phyloP scores from a whole-genome alignment of 2,888 invertebrate species.

The Lithophane semibrunnea region DNA sequence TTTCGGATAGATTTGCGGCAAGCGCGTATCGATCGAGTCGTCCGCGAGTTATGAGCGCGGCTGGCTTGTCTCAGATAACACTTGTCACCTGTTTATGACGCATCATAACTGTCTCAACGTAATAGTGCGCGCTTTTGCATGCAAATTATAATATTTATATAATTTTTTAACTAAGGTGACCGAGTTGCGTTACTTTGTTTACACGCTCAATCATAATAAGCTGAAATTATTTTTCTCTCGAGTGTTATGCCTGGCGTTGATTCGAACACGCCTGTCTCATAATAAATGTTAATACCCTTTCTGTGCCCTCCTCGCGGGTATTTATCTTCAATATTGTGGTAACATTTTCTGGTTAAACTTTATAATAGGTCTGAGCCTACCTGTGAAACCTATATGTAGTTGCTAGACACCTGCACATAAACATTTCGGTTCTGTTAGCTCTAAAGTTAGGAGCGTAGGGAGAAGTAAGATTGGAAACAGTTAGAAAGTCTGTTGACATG shows the following conservation, averaged over 20 bases:
- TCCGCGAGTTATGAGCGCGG: conserved; percentile 70
- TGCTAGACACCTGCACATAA: neutral
- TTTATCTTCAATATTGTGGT: conserved; percentile 55
- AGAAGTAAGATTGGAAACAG: conserved; percentile 56
- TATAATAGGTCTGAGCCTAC: conserved; percentile 30
- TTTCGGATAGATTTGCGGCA: conserved; percentile 74
- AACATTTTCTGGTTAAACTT: conserved; percentile 47
- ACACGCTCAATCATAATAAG: conserved; percentile 44
- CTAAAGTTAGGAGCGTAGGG: conserved; percentile 39
- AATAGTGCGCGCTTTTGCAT: conserved; percentile 61
- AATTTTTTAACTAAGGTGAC: conserved; percentile 29
- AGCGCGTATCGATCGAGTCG: conserved; percentile 71
- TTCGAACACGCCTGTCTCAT: conserved; percentile 53
- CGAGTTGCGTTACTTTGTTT: conserved; percentile 32
- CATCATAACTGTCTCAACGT: conserved; percentile 63
- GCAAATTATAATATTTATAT: conserved; percentile 48
- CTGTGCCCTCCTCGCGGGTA: conserved; percentile 37
- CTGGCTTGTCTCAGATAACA: conserved; percentile 76
- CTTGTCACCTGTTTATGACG: conserved; percentile 72
- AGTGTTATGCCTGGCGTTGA: conserved; percentile 42
- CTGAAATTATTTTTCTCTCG: conserved; percentile 63
- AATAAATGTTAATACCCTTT: conserved; percentile 55
- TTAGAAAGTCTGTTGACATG: conserved; percentile 66
- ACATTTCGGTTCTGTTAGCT: conserved; percentile 37
- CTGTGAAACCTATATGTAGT: conserved; percentile 6